Evolutionary conservation across 2,113 vertebrate genomes (phyloP), one percentile per base, ranked within the genome.

Genomic region (Semicossyphus pulcher): DNA sequence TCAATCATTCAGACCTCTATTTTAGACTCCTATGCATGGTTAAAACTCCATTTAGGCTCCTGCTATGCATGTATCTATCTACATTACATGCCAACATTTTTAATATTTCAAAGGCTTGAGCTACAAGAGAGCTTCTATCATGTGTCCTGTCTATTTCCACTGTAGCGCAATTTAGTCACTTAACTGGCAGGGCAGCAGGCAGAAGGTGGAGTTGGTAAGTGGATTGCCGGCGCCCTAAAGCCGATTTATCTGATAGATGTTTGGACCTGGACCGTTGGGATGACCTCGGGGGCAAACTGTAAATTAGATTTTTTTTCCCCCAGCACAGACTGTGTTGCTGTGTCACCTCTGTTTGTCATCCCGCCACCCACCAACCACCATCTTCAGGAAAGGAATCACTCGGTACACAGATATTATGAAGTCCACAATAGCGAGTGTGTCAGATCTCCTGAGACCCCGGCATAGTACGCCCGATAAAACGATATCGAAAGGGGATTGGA

Each of bases 231-330:
- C 26, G 23, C 78, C 83, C 81, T 77, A 71, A 87, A 88, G 88
- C 83, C 71, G 78, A 84, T 90, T 90, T 84, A 76, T 84, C 86
- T 92, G 86, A 91, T 88, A 83, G 77, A 91, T 92, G 88, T 80
- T 80, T 70, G 57, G 75, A 80, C 79, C 77, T 41, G 51, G 75
- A 49, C 84, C 32, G 56, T 26, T 15, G 47, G 71, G 47, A 28
- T 88, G 86, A 92, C 89, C 89, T 88, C 77, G 59, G 72, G 83
- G 81, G 63, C 73, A 87, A 79, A 88, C 85, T 74, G 80, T 86
- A 89, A 88, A 88, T 91, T 82, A 84, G 80, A 83, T 89, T 87
- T 88, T 76, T 81, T 78, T 80, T 72, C 47, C 49, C 32, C 28
- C 18, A 57, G 28, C 54, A n/a, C 54, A 45, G 56, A 71, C 64